phyloP scores from a whole-genome alignment of 2,888 invertebrate genomes.

The Elysia crispata region DNA sequence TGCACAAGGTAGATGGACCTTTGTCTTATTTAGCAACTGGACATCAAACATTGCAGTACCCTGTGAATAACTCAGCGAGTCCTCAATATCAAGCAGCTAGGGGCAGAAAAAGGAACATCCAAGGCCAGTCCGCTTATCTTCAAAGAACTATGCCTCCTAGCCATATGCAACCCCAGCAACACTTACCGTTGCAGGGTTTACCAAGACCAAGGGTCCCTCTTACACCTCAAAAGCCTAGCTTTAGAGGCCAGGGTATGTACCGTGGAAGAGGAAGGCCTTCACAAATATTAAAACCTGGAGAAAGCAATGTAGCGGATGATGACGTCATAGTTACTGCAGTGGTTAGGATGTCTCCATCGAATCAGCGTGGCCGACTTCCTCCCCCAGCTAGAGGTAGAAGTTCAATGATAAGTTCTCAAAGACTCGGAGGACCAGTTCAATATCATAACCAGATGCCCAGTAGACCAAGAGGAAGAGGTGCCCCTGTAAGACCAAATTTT shows the following conservation, averaged over 20 bases:
- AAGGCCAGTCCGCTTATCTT: neutral
- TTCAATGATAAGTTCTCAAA: neutral
- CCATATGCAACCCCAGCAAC: neutral
- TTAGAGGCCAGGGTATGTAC: neutral
- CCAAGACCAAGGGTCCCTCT: neutral
- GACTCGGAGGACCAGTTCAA: neutral
- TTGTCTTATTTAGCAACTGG: too few relatives aligned
- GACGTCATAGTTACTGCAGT: conserved; percentile 46
- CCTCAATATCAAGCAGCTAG: too few relatives aligned
- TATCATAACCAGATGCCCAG: neutral
- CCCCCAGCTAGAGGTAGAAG: neutral
- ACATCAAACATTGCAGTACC: too few relatives aligned
- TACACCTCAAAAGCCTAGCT: neutral
- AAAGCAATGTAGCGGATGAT: conserved; percentile 31
- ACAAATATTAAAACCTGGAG: neutral
- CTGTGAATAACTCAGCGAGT: too few relatives aligned
- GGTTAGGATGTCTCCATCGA: neutral
- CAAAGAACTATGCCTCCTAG: neutral
- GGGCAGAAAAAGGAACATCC: too few relatives aligned
- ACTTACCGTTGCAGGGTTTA: neutral
- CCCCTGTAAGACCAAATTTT: neutral
- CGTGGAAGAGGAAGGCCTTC: neutral
- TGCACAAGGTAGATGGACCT: neutral
- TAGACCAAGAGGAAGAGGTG: neutral
- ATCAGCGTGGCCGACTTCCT: neutral